Evolutionary conservation across 2,113 vertebrate species (phyloP), one percentile per base, ranked within the genome.

Genomic region (Desmodus rotundus): DNA sequence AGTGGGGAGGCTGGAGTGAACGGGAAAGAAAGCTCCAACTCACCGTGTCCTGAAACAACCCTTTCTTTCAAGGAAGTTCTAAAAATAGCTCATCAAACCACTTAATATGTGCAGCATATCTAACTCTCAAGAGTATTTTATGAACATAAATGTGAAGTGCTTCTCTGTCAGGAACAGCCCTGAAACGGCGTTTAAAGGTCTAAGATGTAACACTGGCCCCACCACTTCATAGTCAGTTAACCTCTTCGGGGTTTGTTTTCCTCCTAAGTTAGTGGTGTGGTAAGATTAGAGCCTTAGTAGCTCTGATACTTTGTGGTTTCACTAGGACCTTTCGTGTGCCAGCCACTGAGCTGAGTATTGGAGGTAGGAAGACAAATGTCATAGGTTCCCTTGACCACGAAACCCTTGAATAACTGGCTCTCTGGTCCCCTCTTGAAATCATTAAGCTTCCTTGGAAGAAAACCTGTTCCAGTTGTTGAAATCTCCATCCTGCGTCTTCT

Each of bases 41-140:
- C 45, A 47, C 8, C 47, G 15, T 31, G 28, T 74, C 45, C 73
- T 61, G 13, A 84, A 90, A 92, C 13, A 87, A 85, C 36, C 22
- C 24, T 89, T 89, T 72, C 54, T 76, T 94, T 93, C 83, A 91
- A 89, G 54, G 56, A 89, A 89, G 28, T 91, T 93, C 70, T 88
- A 80, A 78, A 89, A 81, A 97, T 87, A 94, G 56, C 28, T 92
- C 77, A 45, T 65, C 74, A 92, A 90, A 74, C 47, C 56, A 90
- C 31, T 93, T 85, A 77, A 87, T 83, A 43, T 86, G 31, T 82
- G 52, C 24, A 77, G 89, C 15, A 56, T 68, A 92, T 87, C 38
- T 86, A 81, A 76, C 67, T 41, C 47, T 52, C 85, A 68, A 16
- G 43, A 91, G 63, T 36, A 88, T 85, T 67, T 74, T 84, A 45